phyloP scores from a whole-genome alignment of 2,797 vertebrate genomes.

The Gymnoscopelus braueri region DNA sequence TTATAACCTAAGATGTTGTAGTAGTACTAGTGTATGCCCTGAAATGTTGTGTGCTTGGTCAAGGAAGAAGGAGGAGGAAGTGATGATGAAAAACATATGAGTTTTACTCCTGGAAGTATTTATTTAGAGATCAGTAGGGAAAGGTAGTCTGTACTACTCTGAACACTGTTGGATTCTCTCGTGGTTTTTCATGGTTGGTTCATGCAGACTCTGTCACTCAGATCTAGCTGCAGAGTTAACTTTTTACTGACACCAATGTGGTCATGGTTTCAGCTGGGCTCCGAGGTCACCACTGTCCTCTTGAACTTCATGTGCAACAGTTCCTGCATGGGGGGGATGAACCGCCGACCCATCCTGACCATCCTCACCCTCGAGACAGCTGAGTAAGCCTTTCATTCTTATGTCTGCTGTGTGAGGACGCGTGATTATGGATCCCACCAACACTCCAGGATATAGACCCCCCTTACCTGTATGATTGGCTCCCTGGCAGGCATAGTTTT shows the following conservation, averaged over 20 bases:
- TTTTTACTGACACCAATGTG: background rate
- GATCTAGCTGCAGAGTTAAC: background rate
- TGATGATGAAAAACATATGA: no score
- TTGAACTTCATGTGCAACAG: slow-evolving; percentile 93
- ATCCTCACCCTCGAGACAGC: slow-evolving; percentile 88
- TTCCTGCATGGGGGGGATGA: slow-evolving; percentile 92
- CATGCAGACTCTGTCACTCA: background rate
- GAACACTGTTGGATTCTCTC: background rate
- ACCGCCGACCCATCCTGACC: slow-evolving; percentile 87
- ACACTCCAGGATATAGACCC: no score
- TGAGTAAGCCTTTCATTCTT: slow-evolving; percentile 72
- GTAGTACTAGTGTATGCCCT: no score
- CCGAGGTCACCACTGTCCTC: slow-evolving; percentile 82
- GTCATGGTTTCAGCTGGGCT: slow-evolving; percentile 76
- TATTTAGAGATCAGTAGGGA: no score
- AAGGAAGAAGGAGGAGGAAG: no score
- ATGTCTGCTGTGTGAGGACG: background rate
- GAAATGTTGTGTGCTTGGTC: no score
- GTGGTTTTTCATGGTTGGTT: background rate
- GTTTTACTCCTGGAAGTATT: no score
- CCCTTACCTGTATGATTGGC: no score
- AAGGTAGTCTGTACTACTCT: no score
- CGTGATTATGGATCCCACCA: no score
- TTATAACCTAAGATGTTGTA: no score
- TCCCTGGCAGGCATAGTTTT: no score